Percentiles rank a stretch among this genome's conserved stretches.
These are phyloP conservation scores for Morinoia aosen DNA, from an alignment of 2,888 invertebrate species.

Conservation along the genomic window DNA sequence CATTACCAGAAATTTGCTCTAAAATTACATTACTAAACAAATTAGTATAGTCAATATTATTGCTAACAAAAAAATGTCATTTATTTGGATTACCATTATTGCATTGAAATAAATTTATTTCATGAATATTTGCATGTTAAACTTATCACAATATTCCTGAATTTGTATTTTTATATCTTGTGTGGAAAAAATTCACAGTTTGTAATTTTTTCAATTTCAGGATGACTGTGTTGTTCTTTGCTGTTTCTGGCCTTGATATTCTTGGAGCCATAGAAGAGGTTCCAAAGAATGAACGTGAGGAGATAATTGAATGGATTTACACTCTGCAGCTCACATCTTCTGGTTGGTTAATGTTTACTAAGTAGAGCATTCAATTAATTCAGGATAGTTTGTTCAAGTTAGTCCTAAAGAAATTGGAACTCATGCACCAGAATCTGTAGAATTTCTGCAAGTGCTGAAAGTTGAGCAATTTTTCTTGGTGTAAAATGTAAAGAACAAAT, in stretches of 20 bases:
- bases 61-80: too few species aligned
- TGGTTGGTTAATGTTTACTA: not conserved
- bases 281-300: slow-evolving; percentile 76
- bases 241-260: slow-evolving; percentile 77
- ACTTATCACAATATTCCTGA: too few species aligned
- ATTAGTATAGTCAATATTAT: not conserved
- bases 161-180: not conserved
- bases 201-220: slow-evolving; percentile 53
- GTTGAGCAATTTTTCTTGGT: too few species aligned
- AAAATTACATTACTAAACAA: not conserved
- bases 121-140: too few species aligned
- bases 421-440: not conserved
- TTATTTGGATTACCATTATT: too few species aligned
- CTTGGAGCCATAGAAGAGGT: slow-evolving; percentile 83
- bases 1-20: too few species aligned
- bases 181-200: not conserved
- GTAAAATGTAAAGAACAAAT: too few species aligned
- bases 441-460: not conserved
- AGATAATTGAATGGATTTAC: slow-evolving; percentile 90
- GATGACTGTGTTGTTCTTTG: slow-evolving; percentile 67
- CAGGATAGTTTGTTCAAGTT: not conserved
- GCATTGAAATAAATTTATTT: too few species aligned
- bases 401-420: not conserved
- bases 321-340: slow-evolving; percentile 61
- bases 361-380: not conserved